Percentiles rank a stretch among this genome's conserved stretches.
These are phyloP conservation scores for Semicossyphus pulcher DNA, from an alignment of 2,113 vertebrate genomes.

Conservation along the genomic window DNA sequence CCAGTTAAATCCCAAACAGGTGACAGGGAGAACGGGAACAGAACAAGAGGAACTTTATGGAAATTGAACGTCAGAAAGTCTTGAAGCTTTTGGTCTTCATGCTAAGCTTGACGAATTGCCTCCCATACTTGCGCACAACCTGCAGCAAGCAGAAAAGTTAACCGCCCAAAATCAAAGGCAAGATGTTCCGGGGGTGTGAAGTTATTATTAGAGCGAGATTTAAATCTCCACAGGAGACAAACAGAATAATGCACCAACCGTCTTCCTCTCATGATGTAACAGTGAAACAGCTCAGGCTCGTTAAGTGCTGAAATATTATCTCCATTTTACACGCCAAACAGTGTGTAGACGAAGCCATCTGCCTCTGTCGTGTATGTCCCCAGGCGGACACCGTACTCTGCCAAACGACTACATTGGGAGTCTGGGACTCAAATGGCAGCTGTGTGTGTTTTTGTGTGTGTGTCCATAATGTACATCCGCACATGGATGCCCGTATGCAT, in stretches of 20 bases:
- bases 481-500: conserved; percentile 26
- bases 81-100: too few relatives aligned
- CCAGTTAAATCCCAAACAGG: too few relatives aligned
- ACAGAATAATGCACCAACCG: not conserved
- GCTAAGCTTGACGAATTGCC: too few relatives aligned
- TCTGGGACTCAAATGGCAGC: conserved; percentile 55
- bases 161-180: too few relatives aligned
- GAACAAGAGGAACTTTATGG: too few relatives aligned
- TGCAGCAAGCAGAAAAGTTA: too few relatives aligned
- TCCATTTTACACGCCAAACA: conserved; percentile 33
- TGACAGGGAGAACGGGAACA: too few relatives aligned
- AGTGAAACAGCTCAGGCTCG: conserved; percentile 8
- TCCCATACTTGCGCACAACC: too few relatives aligned
- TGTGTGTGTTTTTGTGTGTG: conserved; percentile 35
- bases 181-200: too few relatives aligned
- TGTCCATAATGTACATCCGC: not conserved
- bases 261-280: not conserved
- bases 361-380: conserved; percentile 56
- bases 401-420: conserved; percentile 38
- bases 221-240: too few relatives aligned
- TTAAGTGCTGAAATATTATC: conserved; percentile 50
- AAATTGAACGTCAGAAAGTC: too few relatives aligned
- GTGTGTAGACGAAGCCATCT: conserved; percentile 70
- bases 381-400: conserved; percentile 42
- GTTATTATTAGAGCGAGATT: too few relatives aligned